Percentiles rank a stretch among this genome's conserved stretches.
These are phyloP conservation scores for Ametastegia equiseti DNA, from an alignment of 2,888 invertebrate genomes.

Conservation along the genomic window DNA sequence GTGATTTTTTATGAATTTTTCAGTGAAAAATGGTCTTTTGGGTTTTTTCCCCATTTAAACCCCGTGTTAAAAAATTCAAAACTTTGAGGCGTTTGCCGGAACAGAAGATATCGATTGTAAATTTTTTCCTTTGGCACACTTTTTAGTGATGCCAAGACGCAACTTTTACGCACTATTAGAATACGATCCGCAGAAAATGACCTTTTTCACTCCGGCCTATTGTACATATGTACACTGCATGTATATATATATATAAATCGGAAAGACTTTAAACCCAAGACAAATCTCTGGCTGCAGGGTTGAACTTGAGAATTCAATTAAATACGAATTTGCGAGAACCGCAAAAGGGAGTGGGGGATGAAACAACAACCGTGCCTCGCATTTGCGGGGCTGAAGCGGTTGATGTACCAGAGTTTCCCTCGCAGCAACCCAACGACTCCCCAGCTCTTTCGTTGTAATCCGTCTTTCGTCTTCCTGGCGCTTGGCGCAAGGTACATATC, in stretches of 20 bases:
- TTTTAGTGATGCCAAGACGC: too few species aligned
- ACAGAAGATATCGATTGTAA: too few species aligned
- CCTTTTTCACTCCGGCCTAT: too few species aligned
- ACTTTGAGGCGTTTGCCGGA: too few species aligned
- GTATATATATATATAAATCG: not conserved
- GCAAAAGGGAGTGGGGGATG: slow-evolving; percentile 26
- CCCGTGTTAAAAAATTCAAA: too few species aligned
- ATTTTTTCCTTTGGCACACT: too few species aligned
- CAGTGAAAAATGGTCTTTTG: too few species aligned
- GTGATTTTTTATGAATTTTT: too few species aligned
- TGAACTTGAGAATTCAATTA: slow-evolving; percentile 43
- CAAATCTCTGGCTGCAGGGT: slow-evolving; percentile 25
- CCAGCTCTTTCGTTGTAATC: slow-evolving; percentile 28
- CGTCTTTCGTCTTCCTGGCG: slow-evolving; percentile 41
- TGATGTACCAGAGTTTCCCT: slow-evolving; percentile 43
- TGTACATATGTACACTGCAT: not conserved
- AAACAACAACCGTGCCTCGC: slow-evolving; percentile 38
- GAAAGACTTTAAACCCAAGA: slow-evolving; percentile 10
- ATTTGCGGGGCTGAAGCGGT: slow-evolving; percentile 26
- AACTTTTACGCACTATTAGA: too few species aligned
- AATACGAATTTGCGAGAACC: slow-evolving; percentile 35
- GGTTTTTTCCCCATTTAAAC: too few species aligned
- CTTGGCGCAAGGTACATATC: slow-evolving; percentile 41
- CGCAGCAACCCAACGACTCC: not conserved
- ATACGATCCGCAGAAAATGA: too few species aligned